Conservation (phyloP, 1,140 invertebrate species). For the Macrosteles quadrilineatus region DNA sequence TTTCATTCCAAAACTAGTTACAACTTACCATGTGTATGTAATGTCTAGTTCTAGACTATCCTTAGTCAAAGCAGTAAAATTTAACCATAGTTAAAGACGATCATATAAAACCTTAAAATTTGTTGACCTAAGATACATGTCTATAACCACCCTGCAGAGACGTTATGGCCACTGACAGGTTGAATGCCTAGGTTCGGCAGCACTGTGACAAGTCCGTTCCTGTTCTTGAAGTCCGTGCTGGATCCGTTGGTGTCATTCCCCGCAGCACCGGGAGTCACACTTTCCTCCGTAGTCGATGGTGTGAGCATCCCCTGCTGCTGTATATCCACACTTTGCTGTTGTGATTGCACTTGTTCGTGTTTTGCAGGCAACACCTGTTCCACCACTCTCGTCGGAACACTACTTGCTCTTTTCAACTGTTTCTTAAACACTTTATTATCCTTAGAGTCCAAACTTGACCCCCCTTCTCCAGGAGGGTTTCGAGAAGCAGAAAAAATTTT, state of each 20-base stretch:
- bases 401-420: slow-evolving; percentile 61
- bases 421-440: slow-evolving; percentile 38
- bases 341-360: slow-evolving; percentile 25
- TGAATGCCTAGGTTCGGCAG: slow-evolving; percentile 62
- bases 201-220: slow-evolving; percentile 53
- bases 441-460: slow-evolving; percentile 50
- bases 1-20: no score
- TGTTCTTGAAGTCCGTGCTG: slow-evolving; percentile 43
- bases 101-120: no score
- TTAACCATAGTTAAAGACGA: no score
- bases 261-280: slow-evolving; percentile 29
- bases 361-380: slow-evolving; percentile 27
- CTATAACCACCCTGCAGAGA: slow-evolving; percentile 63
- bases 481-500: slow-evolving; percentile 78
- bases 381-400: slow-evolving; percentile 50
- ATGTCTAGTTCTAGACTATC: no score
- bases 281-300: slow-evolving; percentile 31
- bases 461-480: slow-evolving; percentile 61
- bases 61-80: no score
- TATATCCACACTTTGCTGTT: slow-evolving; percentile 31
- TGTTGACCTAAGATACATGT: no score
- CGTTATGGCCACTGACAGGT: slow-evolving; percentile 62
- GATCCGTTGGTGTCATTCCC: slow-evolving; percentile 28
- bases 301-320: slow-evolving; percentile 29
- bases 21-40: no score